Base-by-base conservation (phyloP, 2,113 vertebrate genomes). In the Eclectus roratus region DNA sequence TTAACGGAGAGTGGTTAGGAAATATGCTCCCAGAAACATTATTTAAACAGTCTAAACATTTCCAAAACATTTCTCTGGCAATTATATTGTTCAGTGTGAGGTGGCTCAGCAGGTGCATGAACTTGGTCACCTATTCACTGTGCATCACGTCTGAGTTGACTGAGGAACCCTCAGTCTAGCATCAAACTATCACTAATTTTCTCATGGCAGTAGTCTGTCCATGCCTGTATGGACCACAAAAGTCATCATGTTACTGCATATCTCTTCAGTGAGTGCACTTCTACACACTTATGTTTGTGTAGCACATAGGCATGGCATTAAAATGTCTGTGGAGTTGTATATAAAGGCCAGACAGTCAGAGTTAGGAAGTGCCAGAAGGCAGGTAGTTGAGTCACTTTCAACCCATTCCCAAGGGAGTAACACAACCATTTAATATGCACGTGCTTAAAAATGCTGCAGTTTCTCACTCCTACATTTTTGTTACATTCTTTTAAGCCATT, bases 101-200 rank as follows among this genome's bases (percentile, higher is more conserved):
- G 47, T 1, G 0, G 1, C 17, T 61, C 28, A 44, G 33, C 24
- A 73, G 21, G 43, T 50, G 1, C n/a, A 65, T 2, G 3, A 44
- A 17, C 23, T 14, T 4, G 3, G 31, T 74, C 60, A 63, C 25
- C 23, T 44, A 37, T 47, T 10, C 31, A 7, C 10, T 13, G 17
- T 28, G 13, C 39, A 44, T 44, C 41, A 10, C 13, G 1, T 7
- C 8, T 21, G 31, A 78, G 37, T 3, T 46, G 33, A n/a, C 10
- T 16, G 19, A 56, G 33, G 44, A 28, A 33, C 29, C 33, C 29
- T 70, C 56, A 78, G n/a, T 8, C 31, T 17, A 50, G 10, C n/a
- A 18, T 47, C 44, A 69, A 69, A 24, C 17, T 21, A 13, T 33
- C 1, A 3, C n/a, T 2, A 0, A 13, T 69, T 33, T 92, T 52